A percentile compares a stretch with the other conserved stretches of the same genome.
Evolutionary conservation across 2,888 invertebrate genomes (phyloP).

Genomic region (Cacoxenus indagator): DNA sequence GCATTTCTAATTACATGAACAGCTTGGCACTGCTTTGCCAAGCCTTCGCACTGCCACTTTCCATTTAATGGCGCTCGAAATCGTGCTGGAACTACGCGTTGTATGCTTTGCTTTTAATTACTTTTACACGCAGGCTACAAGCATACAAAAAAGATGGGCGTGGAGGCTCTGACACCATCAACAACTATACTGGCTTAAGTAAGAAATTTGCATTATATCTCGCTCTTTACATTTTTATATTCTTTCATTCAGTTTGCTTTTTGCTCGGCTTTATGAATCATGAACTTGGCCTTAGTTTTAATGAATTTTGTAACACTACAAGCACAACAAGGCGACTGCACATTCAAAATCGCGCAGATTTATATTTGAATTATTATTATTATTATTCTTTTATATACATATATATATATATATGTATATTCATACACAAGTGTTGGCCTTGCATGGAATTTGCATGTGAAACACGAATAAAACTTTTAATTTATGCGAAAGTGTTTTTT

Average conservation of each 20-base stretch:
- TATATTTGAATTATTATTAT: no score
- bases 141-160: not conserved
- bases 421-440: not conserved
- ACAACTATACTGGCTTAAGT: not conserved
- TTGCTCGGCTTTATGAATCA: not conserved
- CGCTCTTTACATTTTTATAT: not conserved
- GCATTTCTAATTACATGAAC: constrained; percentile 48
- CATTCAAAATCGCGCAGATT: no score
- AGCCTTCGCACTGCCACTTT: not conserved
- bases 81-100: constrained; percentile 5
- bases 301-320: not conserved
- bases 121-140: constrained; percentile 15
- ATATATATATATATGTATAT: no score
- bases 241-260: not conserved
- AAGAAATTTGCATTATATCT: not conserved
- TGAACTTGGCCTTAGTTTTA: constrained; percentile 20
- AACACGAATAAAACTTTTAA: not conserved
- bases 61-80: not conserved
- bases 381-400: no score
- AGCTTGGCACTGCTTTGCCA: constrained; percentile 32
- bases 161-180: not conserved
- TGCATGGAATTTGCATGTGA: not conserved
- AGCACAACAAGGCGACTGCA: no score
- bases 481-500: no score
- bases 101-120: constrained; percentile 18